These are phyloP conservation scores for Bombus affinis DNA, from an alignment of 1,140 invertebrate species.

Conservation along the genomic window DNA sequence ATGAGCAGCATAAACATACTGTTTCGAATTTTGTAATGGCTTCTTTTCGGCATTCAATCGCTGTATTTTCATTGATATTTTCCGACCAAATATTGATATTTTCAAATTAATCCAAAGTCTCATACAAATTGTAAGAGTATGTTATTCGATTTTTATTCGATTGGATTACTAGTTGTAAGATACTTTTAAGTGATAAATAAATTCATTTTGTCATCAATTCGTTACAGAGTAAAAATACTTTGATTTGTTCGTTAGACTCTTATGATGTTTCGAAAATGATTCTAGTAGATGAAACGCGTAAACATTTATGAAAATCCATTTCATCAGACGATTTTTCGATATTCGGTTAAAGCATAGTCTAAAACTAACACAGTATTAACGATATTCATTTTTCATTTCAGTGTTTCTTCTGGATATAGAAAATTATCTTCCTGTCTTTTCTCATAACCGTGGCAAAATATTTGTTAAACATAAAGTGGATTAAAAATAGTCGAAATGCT, in stretches of 20 bases:
- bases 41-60: too few species aligned
- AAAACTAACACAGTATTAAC: background rate
- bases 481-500: background rate
- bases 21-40: too few species aligned
- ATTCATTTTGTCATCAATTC: background rate
- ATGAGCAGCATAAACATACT: too few species aligned
- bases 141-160: background rate
- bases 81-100: too few species aligned
- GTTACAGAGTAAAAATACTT: background rate
- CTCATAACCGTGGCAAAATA: background rate
- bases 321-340: background rate
- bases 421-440: background rate
- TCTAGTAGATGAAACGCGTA: too few species aligned
- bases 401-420: background rate
- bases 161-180: background rate
- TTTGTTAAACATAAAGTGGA: background rate
- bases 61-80: background rate
- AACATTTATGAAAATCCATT: too few species aligned
- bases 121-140: background rate
- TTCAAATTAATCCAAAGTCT: too few species aligned
- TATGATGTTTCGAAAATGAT: too few species aligned
- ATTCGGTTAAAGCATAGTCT: background rate
- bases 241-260: too few species aligned
- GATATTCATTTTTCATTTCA: too few species aligned
- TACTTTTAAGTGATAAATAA: background rate